Percentiles rank a stretch among this genome's conserved stretches.
phyloP scores from a whole-genome alignment of 2,888 invertebrate species.

The Gonocerus acuteangulatus region DNA sequence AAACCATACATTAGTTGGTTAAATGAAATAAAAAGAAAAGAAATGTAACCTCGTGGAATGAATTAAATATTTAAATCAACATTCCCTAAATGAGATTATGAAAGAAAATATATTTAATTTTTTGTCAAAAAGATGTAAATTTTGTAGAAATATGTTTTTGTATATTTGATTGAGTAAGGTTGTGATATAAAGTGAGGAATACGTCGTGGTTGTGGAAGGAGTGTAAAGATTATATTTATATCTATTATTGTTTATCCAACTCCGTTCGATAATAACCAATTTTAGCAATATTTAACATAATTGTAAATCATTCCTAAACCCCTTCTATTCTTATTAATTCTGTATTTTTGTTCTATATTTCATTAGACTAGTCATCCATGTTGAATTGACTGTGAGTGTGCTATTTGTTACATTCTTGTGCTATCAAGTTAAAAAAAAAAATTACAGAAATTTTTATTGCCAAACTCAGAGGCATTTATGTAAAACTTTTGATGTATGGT shows the following conservation, averaged over 20 bases:
- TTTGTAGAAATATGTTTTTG: conserved; percentile 24
- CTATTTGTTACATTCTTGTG: conserved; percentile 25
- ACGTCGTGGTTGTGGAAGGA: conserved; percentile 14
- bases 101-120: conserved; percentile 17
- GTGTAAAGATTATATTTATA: conserved; percentile 10
- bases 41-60: conserved; percentile 1
- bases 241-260: conserved; percentile 4
- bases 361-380: conserved; percentile 32
- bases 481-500: conserved; percentile 33
- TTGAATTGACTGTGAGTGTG: conserved; percentile 24
- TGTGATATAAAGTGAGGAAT: conserved; percentile 14
- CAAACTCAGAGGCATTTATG: conserved; percentile 34
- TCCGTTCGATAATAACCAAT: not conserved
- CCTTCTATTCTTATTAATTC: not conserved
- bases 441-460: conserved; percentile 30
- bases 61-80: conserved; percentile 12
- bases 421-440: conserved; percentile 12
- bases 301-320: not conserved
- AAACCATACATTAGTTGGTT: conserved; percentile 8
- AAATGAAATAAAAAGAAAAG: too few species aligned
- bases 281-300: not conserved
- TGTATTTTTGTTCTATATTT: conserved; percentile 13
- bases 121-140: conserved; percentile 19
- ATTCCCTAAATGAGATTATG: conserved; percentile 12
- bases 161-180: conserved; percentile 24